Base-by-base conservation (phyloP, 2,113 vertebrate genomes). In the Amblyornis subalaris region DNA sequence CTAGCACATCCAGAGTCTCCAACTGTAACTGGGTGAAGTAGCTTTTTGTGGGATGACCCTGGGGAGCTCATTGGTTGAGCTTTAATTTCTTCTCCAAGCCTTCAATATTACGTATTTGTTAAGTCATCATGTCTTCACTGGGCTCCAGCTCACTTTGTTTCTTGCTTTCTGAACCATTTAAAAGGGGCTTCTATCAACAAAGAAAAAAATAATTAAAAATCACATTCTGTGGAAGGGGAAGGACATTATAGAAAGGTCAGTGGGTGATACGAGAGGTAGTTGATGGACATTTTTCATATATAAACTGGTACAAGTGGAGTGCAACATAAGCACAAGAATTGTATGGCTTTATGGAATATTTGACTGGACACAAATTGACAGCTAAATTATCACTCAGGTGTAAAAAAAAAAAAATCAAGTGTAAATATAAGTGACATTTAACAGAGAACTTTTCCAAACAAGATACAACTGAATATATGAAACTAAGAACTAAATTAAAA, bases 351-450 rank as follows among this genome's bases (percentile, higher is more conserved):
- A 96, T 97, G 95, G 92, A 95, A 94, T 97, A 95, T 97, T 96
- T 97, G 96, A 96, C 96, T 97, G 97, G 97, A 97, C 93, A 96
- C 94, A 97, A 98, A 94, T 81, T 91, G 96, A 98, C 97, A 97
- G 97, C 97, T 97, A 96, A 98, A 97, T 97, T 98, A 98, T 98
- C 97, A 94, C 98, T 98, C 98, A 98, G 98, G 98, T 98, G 98
- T 94, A 70, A 86, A 93, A 87, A 82, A 51, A 58, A 67, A 65
- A 97, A 97, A 96, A 94, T 97, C 95, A 81, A 97, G 71, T 98
- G 98, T 98, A 98, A 98, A 98, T 98, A 98, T 95, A 98, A 97
- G 92, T 96, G 95, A 95, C 96, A 91, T 97, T 97, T 97, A 97
- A 97, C 95, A 65, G 97, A 97, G n/a, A 97, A 92, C 91, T 98